Base-by-base conservation (phyloP, 2,888 invertebrate species). In the Aspidapion aeneum region DNA sequence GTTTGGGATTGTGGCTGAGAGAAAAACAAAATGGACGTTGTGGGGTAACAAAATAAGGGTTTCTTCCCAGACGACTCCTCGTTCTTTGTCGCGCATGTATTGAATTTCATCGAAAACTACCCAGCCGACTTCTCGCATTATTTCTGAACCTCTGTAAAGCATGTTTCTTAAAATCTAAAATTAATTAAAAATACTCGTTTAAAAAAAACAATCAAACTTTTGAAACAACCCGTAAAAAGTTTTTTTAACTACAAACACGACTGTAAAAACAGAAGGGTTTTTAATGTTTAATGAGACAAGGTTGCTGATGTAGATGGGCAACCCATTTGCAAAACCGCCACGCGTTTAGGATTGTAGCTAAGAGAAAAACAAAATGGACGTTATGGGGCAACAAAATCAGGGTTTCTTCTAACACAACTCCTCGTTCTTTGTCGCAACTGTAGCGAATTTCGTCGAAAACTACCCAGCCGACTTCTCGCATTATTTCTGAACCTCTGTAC, bases 371-470 rank as follows among this genome's bases (percentile, higher is more conserved):
- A 79, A 96, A 98, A 78, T 96, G 96, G 0, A 99, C 98, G 76
- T 96, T 97, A 78, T 98, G 96, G 0, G 98, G 98, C 50, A 99
- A 81, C 35, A 99, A 84, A 74, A 99, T 99, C 48, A 99, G 85
- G 0, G 98, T 98, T 83, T 99, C 99, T 84, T 98, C 97, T 99
- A 99, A 99, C 1, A 99, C 98, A 7, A 99, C 98, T 58, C 99
- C 99, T 75, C 99, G 86, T 79, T 99, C 98, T 81, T 98, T 98
- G 78, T 99, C 98, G 73, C 99, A 87, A 99, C 99, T 99, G 78
- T 99, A 99, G 82, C 99, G 99, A 73, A 99, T 99, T 82, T 99
- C 99, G 78, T 99, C 99, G 82, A 99, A 99, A 60, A 99, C 86
- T 1, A 99, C 99, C 99, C 99, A 99, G 58, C 98, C 98, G 0